Evolutionary conservation across 2,113 vertebrate genomes (phyloP).

Genomic region (Aegypius monachus): DNA sequence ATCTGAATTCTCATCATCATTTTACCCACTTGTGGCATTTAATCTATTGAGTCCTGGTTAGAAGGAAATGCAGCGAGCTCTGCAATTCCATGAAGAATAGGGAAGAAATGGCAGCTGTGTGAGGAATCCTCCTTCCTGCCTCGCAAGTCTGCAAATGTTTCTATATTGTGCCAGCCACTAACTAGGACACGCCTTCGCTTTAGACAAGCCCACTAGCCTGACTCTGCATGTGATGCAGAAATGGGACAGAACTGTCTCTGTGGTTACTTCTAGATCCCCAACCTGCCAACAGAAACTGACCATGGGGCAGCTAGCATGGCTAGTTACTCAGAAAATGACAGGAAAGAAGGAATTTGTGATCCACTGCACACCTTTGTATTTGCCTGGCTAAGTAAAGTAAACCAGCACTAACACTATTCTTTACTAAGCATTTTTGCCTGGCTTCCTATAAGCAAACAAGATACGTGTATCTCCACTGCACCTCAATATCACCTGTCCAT

Average conservation of each 20-base stretch:
- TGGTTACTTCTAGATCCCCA: neutral
- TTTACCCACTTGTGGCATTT: neutral
- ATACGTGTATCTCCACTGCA: accelerated
- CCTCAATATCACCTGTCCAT: neutral
- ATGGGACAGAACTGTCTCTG: neutral
- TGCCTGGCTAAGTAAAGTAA: neutral
- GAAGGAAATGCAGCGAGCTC: neutral
- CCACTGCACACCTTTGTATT: neutral
- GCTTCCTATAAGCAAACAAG: neutral
- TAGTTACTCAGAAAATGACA: neutral
- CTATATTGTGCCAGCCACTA: neutral
- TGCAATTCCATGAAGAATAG: neutral
- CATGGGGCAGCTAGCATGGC: neutral
- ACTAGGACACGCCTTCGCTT: neutral
- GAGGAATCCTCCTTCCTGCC: neutral
- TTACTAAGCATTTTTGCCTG: neutral
- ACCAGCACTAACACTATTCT: neutral
- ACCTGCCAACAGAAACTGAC: neutral
- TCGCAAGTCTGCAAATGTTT: neutral
- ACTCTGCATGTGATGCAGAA: neutral
- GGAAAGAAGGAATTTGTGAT: neutral
- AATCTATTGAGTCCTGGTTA: neutral
- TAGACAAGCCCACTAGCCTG: neutral
- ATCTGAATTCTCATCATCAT: neutral
- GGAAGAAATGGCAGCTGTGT: neutral